Evolutionary conservation across 2,797 vertebrate genomes (phyloP).

Genomic region (Lacerta viridis): DNA sequence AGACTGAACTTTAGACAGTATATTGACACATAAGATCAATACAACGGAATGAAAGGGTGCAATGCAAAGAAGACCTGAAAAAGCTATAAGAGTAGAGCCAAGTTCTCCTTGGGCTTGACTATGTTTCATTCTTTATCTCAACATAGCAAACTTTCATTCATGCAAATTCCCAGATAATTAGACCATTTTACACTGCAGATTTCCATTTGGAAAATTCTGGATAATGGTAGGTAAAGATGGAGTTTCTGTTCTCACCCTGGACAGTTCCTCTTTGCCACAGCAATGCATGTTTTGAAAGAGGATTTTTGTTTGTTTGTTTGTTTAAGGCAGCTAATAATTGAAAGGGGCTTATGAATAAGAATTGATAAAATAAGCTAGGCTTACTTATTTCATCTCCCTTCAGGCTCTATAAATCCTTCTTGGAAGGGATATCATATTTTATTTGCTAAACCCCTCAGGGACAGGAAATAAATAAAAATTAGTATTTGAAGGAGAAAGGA

Average conservation of each 20-base stretch:
- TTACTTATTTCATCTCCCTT: slow-evolving; percentile 66
- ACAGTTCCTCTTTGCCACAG: slow-evolving; percentile 37
- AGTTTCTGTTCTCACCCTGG: neutral
- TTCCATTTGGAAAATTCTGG: neutral
- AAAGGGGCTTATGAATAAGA: slow-evolving; percentile 68
- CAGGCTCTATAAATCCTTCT: slow-evolving; percentile 60
- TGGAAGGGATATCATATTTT: slow-evolving; percentile 60
- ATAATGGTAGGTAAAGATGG: neutral
- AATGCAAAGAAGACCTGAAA: slow-evolving; percentile 49
- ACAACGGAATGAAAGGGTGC: slow-evolving; percentile 42
- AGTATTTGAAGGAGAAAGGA: slow-evolving; percentile 57
- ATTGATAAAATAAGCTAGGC: slow-evolving; percentile 48
- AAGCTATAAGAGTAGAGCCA: slow-evolving; percentile 38
- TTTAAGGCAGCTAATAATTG: slow-evolving; percentile 56
- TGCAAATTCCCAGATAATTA: neutral
- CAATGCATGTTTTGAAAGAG: slow-evolving; percentile 27
- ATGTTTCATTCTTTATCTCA: slow-evolving; percentile 40
- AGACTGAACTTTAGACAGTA: slow-evolving; percentile 48
- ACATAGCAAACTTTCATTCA: neutral
- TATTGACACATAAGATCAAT: slow-evolving; percentile 59
- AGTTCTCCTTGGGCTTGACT: slow-evolving; percentile 3
- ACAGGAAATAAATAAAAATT: slow-evolving; percentile 73
- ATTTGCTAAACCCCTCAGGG: slow-evolving; percentile 55
- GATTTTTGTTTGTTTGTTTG: neutral
- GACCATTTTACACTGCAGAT: slow-evolving; percentile 14